A percentile compares a stretch with the other conserved stretches of the same genome.
These are phyloP conservation scores for Aradophagus sp. DNA, from an alignment of 1,140 invertebrate genomes.

Conservation along the genomic window DNA sequence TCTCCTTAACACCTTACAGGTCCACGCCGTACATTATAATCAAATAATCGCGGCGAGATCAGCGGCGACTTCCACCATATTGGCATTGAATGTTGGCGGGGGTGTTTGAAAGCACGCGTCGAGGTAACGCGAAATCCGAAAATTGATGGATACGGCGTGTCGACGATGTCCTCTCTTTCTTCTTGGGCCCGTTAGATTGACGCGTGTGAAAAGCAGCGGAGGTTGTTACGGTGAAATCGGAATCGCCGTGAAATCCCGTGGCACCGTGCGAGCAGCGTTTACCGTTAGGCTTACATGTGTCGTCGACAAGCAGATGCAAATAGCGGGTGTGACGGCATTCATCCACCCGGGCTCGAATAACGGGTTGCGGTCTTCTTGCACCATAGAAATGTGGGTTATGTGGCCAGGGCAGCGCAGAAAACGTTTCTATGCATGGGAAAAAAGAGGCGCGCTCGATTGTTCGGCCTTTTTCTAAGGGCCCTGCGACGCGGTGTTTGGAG, in stretches of 20 bases:
- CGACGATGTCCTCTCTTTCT: too few species aligned
- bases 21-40: too few species aligned
- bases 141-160: too few species aligned
- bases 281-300: slow-evolving; percentile 52
- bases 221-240: slow-evolving; percentile 23
- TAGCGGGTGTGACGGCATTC: slow-evolving; percentile 56
- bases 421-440: slow-evolving; percentile 73
- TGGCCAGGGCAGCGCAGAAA: slow-evolving; percentile 70
- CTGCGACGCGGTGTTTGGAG: slow-evolving; percentile 36
- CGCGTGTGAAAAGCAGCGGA: slow-evolving; percentile 32
- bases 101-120: too few species aligned
- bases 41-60: too few species aligned
- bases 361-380: slow-evolving; percentile 68
- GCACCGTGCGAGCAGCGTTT: too few species aligned
- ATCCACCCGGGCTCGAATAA: slow-evolving; percentile 64
- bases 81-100: too few species aligned
- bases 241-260: slow-evolving; percentile 31
- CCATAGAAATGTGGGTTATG: slow-evolving; percentile 74
- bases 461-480: slow-evolving; percentile 30
- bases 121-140: too few species aligned
- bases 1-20: too few species aligned
- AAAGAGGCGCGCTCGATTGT: slow-evolving; percentile 42
- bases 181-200: slow-evolving; percentile 49
- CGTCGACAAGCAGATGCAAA: slow-evolving; percentile 54
- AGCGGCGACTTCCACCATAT: too few species aligned